phyloP scores from a whole-genome alignment of 2,113 vertebrate genomes.

The Istiophorus platypterus region DNA sequence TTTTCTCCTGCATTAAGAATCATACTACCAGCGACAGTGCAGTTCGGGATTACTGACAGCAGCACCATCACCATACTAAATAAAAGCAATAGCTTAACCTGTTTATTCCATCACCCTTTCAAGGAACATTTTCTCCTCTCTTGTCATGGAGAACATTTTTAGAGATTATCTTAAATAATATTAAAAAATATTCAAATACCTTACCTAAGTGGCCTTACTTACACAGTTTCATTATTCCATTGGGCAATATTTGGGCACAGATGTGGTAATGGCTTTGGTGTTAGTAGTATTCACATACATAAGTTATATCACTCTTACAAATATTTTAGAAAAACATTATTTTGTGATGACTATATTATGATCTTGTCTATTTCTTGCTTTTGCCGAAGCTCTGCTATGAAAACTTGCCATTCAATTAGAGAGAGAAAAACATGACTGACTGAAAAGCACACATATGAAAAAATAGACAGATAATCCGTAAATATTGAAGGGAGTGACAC shows the following conservation, averaged over 20 bases:
- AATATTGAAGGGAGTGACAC: conserved; percentile 38
- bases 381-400: too few relatives aligned
- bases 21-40: conserved; percentile 46
- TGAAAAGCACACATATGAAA: background rate
- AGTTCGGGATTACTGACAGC: conserved; percentile 68
- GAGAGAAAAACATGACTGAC: background rate
- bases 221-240: background rate
- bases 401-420: background rate
- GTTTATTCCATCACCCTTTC: conserved; percentile 40
- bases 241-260: background rate
- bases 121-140: background rate
- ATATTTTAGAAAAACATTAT: background rate
- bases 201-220: background rate
- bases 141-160: background rate
- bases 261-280: background rate
- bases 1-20: conserved; percentile 65
- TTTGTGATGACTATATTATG: background rate
- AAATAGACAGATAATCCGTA: background rate
- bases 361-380: background rate
- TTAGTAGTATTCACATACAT: background rate
- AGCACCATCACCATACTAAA: conserved; percentile 56
- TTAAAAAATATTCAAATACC: background rate
- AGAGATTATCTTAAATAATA: background rate
- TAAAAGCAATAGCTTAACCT: conserved; percentile 71
- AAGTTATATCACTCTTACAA: background rate